Evolutionary conservation across 1,140 invertebrate genomes (phyloP), one percentile per base, ranked within the genome.

Genomic region (Atta colombica): DNA sequence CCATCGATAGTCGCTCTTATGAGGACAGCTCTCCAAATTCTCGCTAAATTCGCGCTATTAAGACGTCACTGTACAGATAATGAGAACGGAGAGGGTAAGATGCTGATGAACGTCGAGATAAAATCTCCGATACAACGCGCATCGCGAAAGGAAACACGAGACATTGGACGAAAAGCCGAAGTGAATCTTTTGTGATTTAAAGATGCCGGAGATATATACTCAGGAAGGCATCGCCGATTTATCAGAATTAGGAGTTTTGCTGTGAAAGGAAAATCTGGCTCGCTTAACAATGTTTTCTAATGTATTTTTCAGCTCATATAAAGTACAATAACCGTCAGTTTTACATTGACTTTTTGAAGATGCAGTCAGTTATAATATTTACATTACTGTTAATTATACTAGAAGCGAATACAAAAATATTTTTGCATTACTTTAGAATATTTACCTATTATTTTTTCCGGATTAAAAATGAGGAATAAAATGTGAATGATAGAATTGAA

Each of bases 1-100:
- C n/a, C 12, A 31, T 53, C 49, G 53, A 60, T 60, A 39, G 25
- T n/a, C 55, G 55, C 25, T 77, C 65, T 63, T 84, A 69, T 53
- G 49, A 53, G 21, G 31, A 63, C 45, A 82, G 63, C 66, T 35
- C 65, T 74, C 84, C 49, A 63, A 69, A 69, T 69, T 69, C 39
- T 51, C 39, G 18, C 39, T 21, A 16, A 84, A 90, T 90, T 87
- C 63, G 63, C 68, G 86, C 78, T 91, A 91, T 90, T 90, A 91
- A 91, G 80, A 91, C 84, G 84, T 88, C 63, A 28, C 61, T 69
- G 55, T 61, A n/a, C 58, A 39, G 75, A 81, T 90, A 90, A 90
- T 89, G 77, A 90, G 81, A 63, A 87, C 53, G 6, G 75, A 85
- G 35, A 69, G 45, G 55, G 7, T 51, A 49, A 72, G 77, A 81